phyloP scores from a whole-genome alignment of 2,888 invertebrate genomes.

The Trichacis sp. region DNA sequence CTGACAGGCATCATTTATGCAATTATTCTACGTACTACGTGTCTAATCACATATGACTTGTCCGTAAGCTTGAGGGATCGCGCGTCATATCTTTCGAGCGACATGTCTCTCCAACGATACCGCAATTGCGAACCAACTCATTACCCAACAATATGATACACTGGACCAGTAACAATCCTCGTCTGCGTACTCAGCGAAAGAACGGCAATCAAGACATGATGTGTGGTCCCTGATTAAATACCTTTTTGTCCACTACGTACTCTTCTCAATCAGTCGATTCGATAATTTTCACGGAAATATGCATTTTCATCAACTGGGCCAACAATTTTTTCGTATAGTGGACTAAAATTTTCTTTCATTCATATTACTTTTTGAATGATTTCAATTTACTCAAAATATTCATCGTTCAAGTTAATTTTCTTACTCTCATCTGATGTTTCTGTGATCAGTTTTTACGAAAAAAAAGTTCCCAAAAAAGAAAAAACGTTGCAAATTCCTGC shows the following conservation, averaged over 20 bases:
- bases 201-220: background rate
- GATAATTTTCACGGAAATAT: no score
- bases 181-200: background rate
- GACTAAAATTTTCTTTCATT: no score
- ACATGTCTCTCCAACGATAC: background rate
- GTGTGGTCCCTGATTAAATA: background rate
- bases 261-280: no score
- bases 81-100: background rate
- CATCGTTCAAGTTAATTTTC: no score
- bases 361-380: no score
- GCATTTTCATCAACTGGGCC: no score
- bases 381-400: no score
- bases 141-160: background rate
- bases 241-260: background rate
- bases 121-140: background rate
- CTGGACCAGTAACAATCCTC: background rate
- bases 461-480: no score
- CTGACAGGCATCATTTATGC: slow-evolving; percentile 2
- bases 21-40: background rate
- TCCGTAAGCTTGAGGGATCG: background rate
- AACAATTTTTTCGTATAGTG: no score
- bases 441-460: no score
- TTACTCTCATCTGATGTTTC: no score
- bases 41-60: slow-evolving; percentile 1
- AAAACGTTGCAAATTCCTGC: no score